These are phyloP conservation scores for Gobionotothen gibberifrons DNA, from an alignment of 2,797 vertebrate species.

Conservation along the genomic window DNA sequence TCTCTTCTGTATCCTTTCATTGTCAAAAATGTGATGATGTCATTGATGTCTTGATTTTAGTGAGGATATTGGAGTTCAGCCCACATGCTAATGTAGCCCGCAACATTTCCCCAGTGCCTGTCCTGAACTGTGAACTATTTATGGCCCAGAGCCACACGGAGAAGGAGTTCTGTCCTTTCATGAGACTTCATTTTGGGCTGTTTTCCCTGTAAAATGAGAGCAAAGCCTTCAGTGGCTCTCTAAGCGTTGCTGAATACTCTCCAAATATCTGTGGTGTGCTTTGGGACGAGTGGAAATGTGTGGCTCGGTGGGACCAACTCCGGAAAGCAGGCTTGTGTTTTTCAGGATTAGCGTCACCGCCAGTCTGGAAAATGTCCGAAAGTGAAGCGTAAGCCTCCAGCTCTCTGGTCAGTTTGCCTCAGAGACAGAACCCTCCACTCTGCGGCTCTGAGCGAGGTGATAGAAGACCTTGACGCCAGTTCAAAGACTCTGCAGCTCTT, in stretches of 20 bases:
- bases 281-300: slow-evolving; percentile 11
- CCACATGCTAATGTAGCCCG: slow-evolving; percentile 74
- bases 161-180: slow-evolving; percentile 40
- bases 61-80: slow-evolving; percentile 40
- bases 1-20: slow-evolving; percentile 29
- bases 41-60: slow-evolving; percentile 43
- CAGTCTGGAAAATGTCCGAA: slow-evolving; percentile 10
- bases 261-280: slow-evolving; percentile 39
- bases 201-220: slow-evolving; percentile 47
- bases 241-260: slow-evolving; percentile 33
- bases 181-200: background rate
- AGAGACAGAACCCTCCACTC: slow-evolving; percentile 73
- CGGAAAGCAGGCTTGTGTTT: slow-evolving; percentile 39
- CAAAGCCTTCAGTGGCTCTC: slow-evolving; percentile 61
- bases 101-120: slow-evolving; percentile 78
- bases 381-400: slow-evolving; percentile 31
- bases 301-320: slow-evolving; percentile 17
- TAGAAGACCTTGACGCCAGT: slow-evolving; percentile 89
- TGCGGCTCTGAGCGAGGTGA: slow-evolving; percentile 62
- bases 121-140: slow-evolving; percentile 85
- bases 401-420: slow-evolving; percentile 36
- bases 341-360: slow-evolving; percentile 21
- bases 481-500: slow-evolving; percentile 89
- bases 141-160: slow-evolving; percentile 74
- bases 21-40: slow-evolving; percentile 2